Percentiles rank a stretch among this genome's conserved stretches.
Conservation (phyloP, 2,797 vertebrate species). For the Coregonus suidteri region DNA sequence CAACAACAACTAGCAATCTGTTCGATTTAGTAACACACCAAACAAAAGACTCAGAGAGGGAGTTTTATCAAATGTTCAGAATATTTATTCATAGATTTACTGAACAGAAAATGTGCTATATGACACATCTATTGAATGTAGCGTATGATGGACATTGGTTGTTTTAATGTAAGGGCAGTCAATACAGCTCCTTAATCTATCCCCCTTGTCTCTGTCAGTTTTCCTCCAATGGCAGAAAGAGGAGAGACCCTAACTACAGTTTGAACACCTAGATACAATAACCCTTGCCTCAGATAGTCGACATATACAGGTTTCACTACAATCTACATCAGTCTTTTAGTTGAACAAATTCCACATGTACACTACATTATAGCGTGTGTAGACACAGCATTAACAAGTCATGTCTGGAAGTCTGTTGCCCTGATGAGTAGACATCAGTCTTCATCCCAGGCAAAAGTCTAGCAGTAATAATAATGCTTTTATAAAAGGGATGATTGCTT, state of each 20-base stretch:
- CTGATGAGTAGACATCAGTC: background rate
- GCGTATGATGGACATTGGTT: background rate
- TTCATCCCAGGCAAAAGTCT: background rate
- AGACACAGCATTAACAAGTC: background rate
- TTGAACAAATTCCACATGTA: background rate
- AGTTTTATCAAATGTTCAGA: conserved; percentile 37
- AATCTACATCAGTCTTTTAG: background rate
- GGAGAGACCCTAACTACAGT: background rate
- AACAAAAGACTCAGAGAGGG: background rate
- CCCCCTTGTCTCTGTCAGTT: background rate
- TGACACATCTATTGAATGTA: background rate
- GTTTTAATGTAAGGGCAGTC: background rate
- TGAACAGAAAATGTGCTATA: background rate
- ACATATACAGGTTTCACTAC: background rate
- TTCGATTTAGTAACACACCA: background rate
- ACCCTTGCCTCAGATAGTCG: background rate
- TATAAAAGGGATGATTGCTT: background rate
- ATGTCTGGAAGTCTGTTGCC: too few relatives aligned
- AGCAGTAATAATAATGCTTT: background rate
- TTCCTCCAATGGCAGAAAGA: background rate
- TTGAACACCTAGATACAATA: background rate
- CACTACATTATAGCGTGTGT: background rate
- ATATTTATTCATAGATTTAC: conserved; percentile 44
- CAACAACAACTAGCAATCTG: background rate
- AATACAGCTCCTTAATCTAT: background rate